Conservation (phyloP, 2,797 vertebrate species). For the Diceros bicornis region DNA sequence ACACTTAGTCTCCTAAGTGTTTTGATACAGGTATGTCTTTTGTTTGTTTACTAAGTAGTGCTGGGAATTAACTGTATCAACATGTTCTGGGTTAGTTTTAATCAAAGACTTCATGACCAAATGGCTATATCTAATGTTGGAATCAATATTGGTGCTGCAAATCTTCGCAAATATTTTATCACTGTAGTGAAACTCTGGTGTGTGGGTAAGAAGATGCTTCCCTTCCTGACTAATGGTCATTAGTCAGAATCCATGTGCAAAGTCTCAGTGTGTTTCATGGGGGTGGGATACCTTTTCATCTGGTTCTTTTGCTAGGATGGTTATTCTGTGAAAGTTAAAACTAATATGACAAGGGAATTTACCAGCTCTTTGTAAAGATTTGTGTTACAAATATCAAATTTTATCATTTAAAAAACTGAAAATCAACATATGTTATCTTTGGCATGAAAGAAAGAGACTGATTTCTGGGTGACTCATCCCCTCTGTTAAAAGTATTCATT, state of each 20-base stretch:
- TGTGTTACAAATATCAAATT: slow-evolving; percentile 9
- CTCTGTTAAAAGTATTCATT: not conserved
- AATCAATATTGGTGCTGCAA: not conserved
- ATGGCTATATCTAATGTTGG: not conserved
- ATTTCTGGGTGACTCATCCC: not conserved
- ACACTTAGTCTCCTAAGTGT: not conserved
- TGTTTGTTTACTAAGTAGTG: not conserved
- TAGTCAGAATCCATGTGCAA: not conserved
- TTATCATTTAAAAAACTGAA: slow-evolving; percentile 44
- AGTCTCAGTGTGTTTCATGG: not conserved
- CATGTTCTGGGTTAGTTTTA: not conserved
- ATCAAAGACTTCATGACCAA: not conserved
- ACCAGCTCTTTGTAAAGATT: not conserved
- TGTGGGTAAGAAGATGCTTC: not conserved
- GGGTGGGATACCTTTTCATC: not conserved
- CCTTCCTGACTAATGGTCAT: not conserved
- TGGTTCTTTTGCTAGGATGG: not conserved
- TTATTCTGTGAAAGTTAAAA: slow-evolving; percentile 1
- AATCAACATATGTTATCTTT: not conserved
- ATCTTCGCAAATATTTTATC: not conserved
- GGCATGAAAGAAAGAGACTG: not conserved
- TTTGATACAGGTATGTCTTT: not conserved
- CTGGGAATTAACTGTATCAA: not conserved
- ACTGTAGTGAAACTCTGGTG: not conserved
- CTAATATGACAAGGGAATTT: not conserved